phyloP scores from a whole-genome alignment of 1,140 invertebrate species.

The Diorhabda sublineata region DNA sequence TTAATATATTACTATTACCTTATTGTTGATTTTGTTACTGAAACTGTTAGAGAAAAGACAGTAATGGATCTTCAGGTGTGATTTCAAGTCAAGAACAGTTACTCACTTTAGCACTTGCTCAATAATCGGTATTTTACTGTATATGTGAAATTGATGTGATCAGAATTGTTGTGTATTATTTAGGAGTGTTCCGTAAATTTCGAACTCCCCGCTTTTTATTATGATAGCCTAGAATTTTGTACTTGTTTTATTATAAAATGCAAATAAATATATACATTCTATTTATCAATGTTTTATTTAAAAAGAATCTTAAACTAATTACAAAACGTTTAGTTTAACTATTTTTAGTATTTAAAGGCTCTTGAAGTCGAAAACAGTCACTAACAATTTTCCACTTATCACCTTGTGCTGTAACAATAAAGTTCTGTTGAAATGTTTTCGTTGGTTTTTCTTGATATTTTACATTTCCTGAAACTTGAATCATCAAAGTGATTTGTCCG shows the following conservation, averaged over 20 bases:
- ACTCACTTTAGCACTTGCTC: too few relatives aligned
- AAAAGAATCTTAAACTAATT: neutral
- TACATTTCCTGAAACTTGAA: conserved; percentile 70
- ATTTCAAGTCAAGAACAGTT: too few relatives aligned
- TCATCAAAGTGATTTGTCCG: conserved; percentile 66
- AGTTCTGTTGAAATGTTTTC: conserved; percentile 74
- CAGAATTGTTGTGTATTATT: too few relatives aligned
- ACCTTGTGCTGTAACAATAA: conserved; percentile 73
- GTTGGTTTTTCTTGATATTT: conserved; percentile 60
- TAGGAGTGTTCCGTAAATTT: too few relatives aligned
- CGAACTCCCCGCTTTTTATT: too few relatives aligned
- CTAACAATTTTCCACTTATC: conserved; percentile 88
- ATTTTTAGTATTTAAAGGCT: conserved; percentile 40
- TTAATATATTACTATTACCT: too few relatives aligned
- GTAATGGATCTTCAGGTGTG: too few relatives aligned
- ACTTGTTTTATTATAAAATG: conserved; percentile 25
- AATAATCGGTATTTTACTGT: too few relatives aligned
- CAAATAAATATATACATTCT: conserved; percentile 11
- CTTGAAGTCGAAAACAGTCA: conserved; percentile 73
- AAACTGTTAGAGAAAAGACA: too few relatives aligned
- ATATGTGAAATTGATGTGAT: too few relatives aligned
- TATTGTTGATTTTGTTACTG: too few relatives aligned
- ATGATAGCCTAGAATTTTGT: conserved; percentile 29
- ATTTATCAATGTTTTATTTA: neutral
- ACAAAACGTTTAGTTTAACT: too few relatives aligned